Percentiles rank a stretch among this genome's conserved stretches.
Evolutionary conservation across 2,113 vertebrate genomes (phyloP).

Genomic region (Scatophagus argus): DNA sequence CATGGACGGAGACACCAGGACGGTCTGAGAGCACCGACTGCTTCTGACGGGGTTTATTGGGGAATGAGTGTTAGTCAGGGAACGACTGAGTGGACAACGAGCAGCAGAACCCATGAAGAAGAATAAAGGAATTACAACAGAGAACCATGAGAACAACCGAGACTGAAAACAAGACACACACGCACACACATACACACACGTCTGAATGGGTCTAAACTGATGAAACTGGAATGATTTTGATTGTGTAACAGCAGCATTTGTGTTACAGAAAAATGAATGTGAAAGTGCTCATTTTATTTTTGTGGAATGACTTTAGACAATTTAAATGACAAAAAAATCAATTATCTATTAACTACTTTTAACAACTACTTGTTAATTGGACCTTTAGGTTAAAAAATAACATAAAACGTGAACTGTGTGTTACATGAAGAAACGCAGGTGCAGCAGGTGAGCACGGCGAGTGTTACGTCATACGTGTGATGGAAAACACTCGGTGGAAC

Average conservation of each 20-base stretch:
- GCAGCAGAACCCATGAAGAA: conserved; percentile 30
- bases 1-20: conserved; percentile 29
- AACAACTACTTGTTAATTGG: no score
- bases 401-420: no score
- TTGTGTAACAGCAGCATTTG: neutral
- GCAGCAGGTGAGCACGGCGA: no score
- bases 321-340: no score
- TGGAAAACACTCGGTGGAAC: neutral
- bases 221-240: conserved; percentile 19
- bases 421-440: neutral
- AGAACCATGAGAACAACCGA: conserved; percentile 7
- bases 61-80: conserved; percentile 65
- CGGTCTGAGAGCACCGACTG: conserved; percentile 21
- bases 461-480: neutral
- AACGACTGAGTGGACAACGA: conserved; percentile 36
- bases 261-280: neutral
- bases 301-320: neutral
- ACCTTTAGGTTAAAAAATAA: neutral
- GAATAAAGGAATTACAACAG: conserved; percentile 14
- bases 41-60: conserved; percentile 66
- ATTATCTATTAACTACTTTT: no score
- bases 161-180: neutral
- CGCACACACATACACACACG: conserved; percentile 23
- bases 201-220: neutral
- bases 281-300: neutral